Conservation (phyloP, 2,888 invertebrate species). For the Tuta absoluta region DNA sequence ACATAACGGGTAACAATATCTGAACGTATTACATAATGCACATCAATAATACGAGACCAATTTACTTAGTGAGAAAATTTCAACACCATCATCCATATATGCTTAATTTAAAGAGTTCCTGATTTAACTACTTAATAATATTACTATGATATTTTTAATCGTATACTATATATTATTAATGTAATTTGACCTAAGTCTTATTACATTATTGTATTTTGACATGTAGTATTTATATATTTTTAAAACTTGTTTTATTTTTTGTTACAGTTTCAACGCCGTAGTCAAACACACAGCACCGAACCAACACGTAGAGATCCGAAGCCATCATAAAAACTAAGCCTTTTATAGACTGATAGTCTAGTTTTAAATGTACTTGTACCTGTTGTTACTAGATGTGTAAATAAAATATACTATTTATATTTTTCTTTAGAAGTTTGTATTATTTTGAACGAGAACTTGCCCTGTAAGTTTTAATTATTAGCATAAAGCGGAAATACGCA, state of each 20-base stretch:
- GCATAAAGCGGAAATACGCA: no score
- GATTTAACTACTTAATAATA: neutral
- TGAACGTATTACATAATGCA: neutral
- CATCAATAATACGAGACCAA: neutral
- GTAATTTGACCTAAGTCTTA: no score
- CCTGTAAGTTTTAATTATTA: no score
- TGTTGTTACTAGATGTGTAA: constrained; percentile 74
- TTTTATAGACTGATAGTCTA: constrained; percentile 34
- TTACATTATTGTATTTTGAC: no score
- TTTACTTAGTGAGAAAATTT: neutral
- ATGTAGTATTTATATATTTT: no score
- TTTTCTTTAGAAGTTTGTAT: constrained; percentile 24
- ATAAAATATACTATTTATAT: constrained; percentile 35
- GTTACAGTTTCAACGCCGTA: constrained; percentile 79
- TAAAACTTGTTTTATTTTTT: constrained; percentile 24
- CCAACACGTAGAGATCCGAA: constrained; percentile 66
- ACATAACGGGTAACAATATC: constrained; percentile 75
- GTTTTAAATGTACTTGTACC: constrained; percentile 19
- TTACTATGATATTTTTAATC: no score
- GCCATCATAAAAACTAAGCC: constrained; percentile 60
- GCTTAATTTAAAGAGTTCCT: neutral
- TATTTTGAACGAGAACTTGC: no score
- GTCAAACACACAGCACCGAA: constrained; percentile 79
- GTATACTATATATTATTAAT: no score
- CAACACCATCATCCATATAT: neutral